Evolutionary conservation across 2,888 invertebrate genomes (phyloP).

Genomic region (Abrostola tripartita): DNA sequence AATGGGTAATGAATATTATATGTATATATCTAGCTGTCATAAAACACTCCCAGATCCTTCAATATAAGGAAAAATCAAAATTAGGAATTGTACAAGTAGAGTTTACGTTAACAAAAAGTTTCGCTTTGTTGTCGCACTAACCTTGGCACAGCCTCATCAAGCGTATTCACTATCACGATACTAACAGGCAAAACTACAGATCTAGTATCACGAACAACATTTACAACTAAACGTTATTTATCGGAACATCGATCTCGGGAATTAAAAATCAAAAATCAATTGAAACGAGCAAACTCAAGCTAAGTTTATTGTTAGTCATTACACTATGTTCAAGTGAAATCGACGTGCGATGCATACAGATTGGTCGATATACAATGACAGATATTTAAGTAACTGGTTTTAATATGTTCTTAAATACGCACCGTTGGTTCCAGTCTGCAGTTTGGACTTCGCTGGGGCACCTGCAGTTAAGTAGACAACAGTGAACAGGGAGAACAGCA

Average conservation of each 20-base stretch:
- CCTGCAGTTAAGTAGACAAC: constrained; percentile 56
- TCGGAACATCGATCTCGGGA: constrained; percentile 15
- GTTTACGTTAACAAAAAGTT: constrained; percentile 1
- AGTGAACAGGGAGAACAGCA: constrained; percentile 59
- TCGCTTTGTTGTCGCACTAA: background rate
- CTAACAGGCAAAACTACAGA: constrained; percentile 4
- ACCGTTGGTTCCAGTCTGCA: constrained; percentile 73
- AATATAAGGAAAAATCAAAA: no score
- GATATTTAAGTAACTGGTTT: constrained; percentile 28
- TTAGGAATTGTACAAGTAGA: no score
- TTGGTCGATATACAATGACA: constrained; percentile 17
- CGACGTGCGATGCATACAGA: constrained; percentile 42
- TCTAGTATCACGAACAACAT: constrained; percentile 7
- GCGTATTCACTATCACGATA: constrained; percentile 18
- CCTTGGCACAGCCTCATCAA: constrained; percentile 15
- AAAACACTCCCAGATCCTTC: no score
- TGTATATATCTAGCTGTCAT: no score
- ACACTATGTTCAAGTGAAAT: constrained; percentile 26
- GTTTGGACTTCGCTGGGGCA: constrained; percentile 66
- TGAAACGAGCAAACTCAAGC: constrained; percentile 19
- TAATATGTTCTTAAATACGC: constrained; percentile 43
- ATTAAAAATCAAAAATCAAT: constrained; percentile 40
- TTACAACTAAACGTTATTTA: constrained; percentile 23
- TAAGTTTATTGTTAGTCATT: constrained; percentile 39
- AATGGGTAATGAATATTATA: no score